phyloP scores from a whole-genome alignment of 2,888 invertebrate genomes.

The Anthrax anthrax region DNA sequence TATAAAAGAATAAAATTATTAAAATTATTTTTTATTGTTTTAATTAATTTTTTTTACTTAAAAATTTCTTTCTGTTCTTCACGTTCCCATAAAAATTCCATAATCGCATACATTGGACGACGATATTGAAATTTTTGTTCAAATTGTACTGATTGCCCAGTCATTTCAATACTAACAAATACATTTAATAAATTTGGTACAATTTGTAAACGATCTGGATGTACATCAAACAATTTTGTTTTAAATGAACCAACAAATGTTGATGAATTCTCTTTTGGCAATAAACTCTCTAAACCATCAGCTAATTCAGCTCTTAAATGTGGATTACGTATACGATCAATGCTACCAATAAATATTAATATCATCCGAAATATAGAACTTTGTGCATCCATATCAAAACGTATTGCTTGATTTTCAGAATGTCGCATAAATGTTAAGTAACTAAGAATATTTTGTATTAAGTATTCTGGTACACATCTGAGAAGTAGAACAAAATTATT shows the following conservation, averaged over 20 bases:
- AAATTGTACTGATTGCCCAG: slow-evolving; percentile 87
- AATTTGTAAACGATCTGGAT: slow-evolving; percentile 61
- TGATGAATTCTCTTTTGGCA: slow-evolving; percentile 48
- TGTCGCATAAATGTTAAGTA: slow-evolving; percentile 62
- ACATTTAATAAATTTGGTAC: slow-evolving; percentile 71
- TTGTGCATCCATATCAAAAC: slow-evolving; percentile 48
- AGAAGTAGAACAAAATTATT: slow-evolving; percentile 15
- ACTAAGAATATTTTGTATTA: slow-evolving; percentile 75
- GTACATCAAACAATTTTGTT: slow-evolving; percentile 60
- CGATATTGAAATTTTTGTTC: slow-evolving; percentile 96
- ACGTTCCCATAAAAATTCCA: slow-evolving; percentile 82
- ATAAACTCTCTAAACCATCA: slow-evolving; percentile 72
- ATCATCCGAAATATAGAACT: slow-evolving; percentile 63
- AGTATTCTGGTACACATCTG: slow-evolving; percentile 78
- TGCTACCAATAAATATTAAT: slow-evolving; percentile 77
- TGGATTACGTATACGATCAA: slow-evolving; percentile 70
- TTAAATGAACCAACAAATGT: slow-evolving; percentile 37
- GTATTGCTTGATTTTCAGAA: slow-evolving; percentile 46
- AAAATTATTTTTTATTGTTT: too few species aligned
- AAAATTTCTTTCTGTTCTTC: slow-evolving; percentile 64
- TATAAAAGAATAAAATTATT: not conserved
- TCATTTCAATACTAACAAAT: slow-evolving; percentile 96
- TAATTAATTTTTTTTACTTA: slow-evolving; percentile 37
- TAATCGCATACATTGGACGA: slow-evolving; percentile 84
- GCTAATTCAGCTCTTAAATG: slow-evolving; percentile 83